Evolutionary conservation across 2,888 invertebrate species (phyloP).

Genomic region (Trichacis sp.): DNA sequence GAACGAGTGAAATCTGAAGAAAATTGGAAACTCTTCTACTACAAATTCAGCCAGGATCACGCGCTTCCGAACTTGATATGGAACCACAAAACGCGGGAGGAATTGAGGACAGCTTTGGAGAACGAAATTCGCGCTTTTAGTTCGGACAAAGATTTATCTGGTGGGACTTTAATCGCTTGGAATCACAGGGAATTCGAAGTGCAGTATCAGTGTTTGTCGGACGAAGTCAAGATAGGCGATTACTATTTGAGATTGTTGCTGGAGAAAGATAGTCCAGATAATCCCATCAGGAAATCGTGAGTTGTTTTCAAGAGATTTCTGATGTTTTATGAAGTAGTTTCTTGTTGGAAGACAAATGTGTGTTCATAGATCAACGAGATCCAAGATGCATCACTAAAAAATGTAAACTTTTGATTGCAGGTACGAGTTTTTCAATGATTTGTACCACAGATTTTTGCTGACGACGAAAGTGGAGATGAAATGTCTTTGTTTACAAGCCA

Average conservation of each 20-base stretch:
- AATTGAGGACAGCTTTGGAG: conserved; percentile 90
- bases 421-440: conserved; percentile 96
- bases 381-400: too few relatives aligned
- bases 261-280: conserved; percentile 89
- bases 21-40: conserved; percentile 95
- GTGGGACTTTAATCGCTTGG: conserved; percentile 88
- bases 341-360: too few relatives aligned
- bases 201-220: conserved; percentile 91
- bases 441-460: conserved; percentile 96
- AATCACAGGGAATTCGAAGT: conserved; percentile 98
- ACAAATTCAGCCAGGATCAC: conserved; percentile 94
- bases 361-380: too few relatives aligned
- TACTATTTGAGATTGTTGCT: conserved; percentile 95
- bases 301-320: too few relatives aligned
- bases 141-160: conserved; percentile 89
- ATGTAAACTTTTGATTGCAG: conserved; percentile 74
- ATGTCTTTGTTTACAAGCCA: conserved; percentile 96
- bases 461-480: conserved; percentile 95
- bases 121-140: conserved; percentile 92
- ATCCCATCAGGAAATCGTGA: conserved; percentile 91
- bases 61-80: conserved; percentile 96
- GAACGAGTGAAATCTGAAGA: conserved; percentile 88
- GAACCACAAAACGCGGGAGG: conserved; percentile 99
- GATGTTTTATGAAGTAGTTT: too few relatives aligned
- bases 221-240: conserved; percentile 98